phyloP scores from a whole-genome alignment of 2,113 vertebrate genomes.

The Caretta caretta region DNA sequence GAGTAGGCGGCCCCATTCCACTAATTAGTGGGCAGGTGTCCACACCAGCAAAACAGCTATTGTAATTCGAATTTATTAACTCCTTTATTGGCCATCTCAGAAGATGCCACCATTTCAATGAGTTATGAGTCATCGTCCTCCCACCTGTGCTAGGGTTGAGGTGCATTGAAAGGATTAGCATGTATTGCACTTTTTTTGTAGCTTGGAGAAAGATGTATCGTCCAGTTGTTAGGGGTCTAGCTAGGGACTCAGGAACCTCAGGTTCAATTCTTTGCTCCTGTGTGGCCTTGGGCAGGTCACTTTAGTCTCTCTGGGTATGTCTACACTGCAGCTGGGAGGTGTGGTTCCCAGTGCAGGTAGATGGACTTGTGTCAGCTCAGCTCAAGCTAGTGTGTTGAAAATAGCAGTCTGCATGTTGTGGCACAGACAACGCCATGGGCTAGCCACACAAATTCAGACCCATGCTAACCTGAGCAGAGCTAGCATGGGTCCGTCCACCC shows the following conservation, averaged over 20 bases:
- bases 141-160: not conserved
- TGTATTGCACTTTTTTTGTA: not conserved
- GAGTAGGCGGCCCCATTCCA: not conserved
- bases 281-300: not conserved
- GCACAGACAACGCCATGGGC: not conserved
- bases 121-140: not conserved
- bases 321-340: not conserved
- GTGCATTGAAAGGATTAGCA: not conserved
- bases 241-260: not conserved
- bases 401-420: not conserved
- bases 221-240: not conserved
- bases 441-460: not conserved
- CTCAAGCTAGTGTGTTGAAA: not conserved
- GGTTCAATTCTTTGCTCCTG: not conserved
- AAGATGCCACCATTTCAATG: not conserved
- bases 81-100: not conserved
- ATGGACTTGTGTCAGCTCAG: not conserved
- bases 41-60: not conserved
- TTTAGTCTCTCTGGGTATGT: not conserved
- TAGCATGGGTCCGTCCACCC: no score
- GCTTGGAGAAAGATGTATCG: not conserved
- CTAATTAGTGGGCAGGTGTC: not conserved
- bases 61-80: not conserved
- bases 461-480: no score
- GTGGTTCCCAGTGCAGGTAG: not conserved